phyloP scores from a whole-genome alignment of 1,140 invertebrate genomes.

The Lycorma delicatula region DNA sequence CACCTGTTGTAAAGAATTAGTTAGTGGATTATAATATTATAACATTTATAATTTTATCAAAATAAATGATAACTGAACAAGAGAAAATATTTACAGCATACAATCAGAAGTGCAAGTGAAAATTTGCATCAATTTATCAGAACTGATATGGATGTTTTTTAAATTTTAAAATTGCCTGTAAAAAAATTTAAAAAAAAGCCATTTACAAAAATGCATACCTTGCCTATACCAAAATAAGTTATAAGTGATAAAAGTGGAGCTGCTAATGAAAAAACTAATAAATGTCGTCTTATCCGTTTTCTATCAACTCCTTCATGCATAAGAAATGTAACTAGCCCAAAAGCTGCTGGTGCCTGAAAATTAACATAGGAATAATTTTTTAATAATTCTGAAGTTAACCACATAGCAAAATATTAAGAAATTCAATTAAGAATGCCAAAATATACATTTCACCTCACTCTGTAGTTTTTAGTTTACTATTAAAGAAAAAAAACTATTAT shows the following conservation, averaged over 20 bases:
- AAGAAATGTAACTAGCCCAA: slow-evolving; percentile 94
- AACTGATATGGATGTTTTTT: not conserved
- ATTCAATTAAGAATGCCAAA: no score
- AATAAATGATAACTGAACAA: no score
- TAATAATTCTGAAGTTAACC: no score
- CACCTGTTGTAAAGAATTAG: no score
- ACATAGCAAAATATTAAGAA: no score
- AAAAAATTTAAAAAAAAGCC: not conserved
- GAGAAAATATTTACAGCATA: slow-evolving; percentile 24
- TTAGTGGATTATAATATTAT: no score
- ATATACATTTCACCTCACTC: no score
- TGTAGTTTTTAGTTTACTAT: no score
- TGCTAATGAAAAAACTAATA: slow-evolving; percentile 88
- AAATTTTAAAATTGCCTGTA: not conserved
- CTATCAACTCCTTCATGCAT: slow-evolving; percentile 90
- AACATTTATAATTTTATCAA: no score
- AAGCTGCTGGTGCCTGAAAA: slow-evolving; percentile 94
- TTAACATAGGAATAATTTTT: no score
- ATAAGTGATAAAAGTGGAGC: slow-evolving; percentile 84
- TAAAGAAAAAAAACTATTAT: no score
- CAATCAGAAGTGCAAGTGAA: no score
- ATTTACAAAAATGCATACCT: slow-evolving; percentile 70
- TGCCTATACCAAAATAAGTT: slow-evolving; percentile 89
- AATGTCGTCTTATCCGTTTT: slow-evolving; percentile 76
- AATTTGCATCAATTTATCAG: slow-evolving; percentile 5